Percentiles rank a stretch among this genome's conserved stretches.
Evolutionary conservation across 2,888 invertebrate genomes (phyloP).

Genomic region (Drosophila tanythrix): DNA sequence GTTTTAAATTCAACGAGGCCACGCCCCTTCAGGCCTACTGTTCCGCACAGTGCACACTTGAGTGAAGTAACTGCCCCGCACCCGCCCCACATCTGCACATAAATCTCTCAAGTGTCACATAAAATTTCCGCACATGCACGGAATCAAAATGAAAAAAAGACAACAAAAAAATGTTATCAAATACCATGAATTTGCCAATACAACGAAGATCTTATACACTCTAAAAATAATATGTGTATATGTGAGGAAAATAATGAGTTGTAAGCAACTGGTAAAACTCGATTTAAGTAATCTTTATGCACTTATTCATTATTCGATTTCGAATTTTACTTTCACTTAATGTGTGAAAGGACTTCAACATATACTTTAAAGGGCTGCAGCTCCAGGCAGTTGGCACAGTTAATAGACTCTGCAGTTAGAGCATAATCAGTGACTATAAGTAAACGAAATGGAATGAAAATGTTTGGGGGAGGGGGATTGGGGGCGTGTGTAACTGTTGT

Average conservation of each 20-base stretch:
- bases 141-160: constrained; percentile 71
- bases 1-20: constrained; percentile 70
- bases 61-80: not conserved
- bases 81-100: constrained; percentile 25
- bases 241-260: not conserved
- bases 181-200: constrained; percentile 13
- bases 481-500: not conserved
- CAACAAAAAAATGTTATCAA: constrained; percentile 29
- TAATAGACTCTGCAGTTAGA: not conserved
- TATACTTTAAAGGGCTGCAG: not conserved
- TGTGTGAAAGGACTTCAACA: not conserved
- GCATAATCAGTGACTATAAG: constrained; percentile 23
- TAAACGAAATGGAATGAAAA: constrained; percentile 12
- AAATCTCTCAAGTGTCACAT: constrained; percentile 80
- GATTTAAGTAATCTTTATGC: not conserved
- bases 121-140: constrained; percentile 78
- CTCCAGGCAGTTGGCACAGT: not conserved
- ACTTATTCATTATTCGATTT: not conserved
- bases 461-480: not conserved
- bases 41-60: constrained; percentile 19
- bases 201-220: constrained; percentile 32
- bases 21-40: constrained; percentile 53
- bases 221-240: not conserved
- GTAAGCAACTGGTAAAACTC: not conserved
- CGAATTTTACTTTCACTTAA: not conserved